phyloP scores from a whole-genome alignment of 2,113 vertebrate genomes.

The Odontesthes bonariensis region DNA sequence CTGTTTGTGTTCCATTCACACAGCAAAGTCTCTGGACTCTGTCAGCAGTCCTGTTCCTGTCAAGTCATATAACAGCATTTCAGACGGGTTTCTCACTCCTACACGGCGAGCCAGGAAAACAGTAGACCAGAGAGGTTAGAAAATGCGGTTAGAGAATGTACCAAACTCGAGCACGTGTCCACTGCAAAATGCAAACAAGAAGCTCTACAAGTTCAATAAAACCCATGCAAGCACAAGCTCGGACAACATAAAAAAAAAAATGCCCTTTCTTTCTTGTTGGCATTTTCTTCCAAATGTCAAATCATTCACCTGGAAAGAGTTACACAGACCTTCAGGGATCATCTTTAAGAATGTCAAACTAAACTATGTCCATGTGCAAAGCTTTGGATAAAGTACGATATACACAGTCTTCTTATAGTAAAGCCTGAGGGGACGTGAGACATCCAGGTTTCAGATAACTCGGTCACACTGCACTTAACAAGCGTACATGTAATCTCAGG shows the following conservation, averaged over 20 bases:
- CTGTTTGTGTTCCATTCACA: constrained; percentile 78
- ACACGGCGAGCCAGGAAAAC: constrained; percentile 38
- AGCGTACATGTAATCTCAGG: constrained; percentile 46
- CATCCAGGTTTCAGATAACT: constrained; percentile 40
- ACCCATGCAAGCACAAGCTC: background rate
- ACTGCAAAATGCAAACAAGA: constrained; percentile 41
- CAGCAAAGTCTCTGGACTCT: constrained; percentile 74
- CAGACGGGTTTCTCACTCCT: constrained; percentile 52
- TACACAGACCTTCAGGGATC: constrained; percentile 64
- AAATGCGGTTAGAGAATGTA: constrained; percentile 10
- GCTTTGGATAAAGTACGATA: constrained; percentile 43
- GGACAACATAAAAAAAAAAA: constrained; percentile 31
- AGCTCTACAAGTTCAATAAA: constrained; percentile 15
- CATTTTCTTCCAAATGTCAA: constrained; percentile 79
- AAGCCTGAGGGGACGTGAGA: constrained; percentile 39
- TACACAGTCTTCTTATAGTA: constrained; percentile 30
- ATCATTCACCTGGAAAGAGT: constrained; percentile 74
- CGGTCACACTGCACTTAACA: constrained; percentile 42
- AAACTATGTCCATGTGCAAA: constrained; percentile 47
- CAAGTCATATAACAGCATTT: constrained; percentile 76
- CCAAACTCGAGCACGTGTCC: constrained; percentile 5
- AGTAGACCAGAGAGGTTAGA: constrained; percentile 33
- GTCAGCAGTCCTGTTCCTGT: constrained; percentile 72
- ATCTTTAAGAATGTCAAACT: constrained; percentile 71
- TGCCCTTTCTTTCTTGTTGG: constrained; percentile 48